Base-by-base conservation (phyloP, 2,797 vertebrate genomes). In the Phataginus tetradactyla region DNA sequence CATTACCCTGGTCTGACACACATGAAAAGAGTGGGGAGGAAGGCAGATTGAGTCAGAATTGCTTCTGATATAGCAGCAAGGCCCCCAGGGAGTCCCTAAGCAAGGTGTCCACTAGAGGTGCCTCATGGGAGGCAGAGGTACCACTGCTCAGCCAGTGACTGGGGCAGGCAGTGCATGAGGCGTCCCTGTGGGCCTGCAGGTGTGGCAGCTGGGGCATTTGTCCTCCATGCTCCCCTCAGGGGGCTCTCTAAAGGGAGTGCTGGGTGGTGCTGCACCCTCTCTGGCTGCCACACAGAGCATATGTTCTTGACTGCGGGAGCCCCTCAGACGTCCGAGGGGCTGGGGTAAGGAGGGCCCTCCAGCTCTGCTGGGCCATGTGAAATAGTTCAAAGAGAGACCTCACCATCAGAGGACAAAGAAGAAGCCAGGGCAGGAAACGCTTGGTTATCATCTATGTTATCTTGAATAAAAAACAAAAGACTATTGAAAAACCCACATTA, bases 391-490 rank as follows among this genome's bases (percentile, higher is more conserved):
- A 86, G 55, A 34, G 12, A 81, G 12, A 80, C 6, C 32, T 66
- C 4, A 61, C 12, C 21, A 63, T 23, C 27, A 78, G 18, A 91
- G 29, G 14, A 12, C 20, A 66, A 11, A 81, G n/a, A 11, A 81
- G n/a, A 92, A 83, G 49, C 4, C 17, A 59, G 18, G 14, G 61
- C n/a, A 45, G 12, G 15, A 10, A 42, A 79, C 34, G 7, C n/a
- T 34, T 74, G 39, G 27, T 49, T 66, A 55, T 72, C 63, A 88
- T 15, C 10, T 80, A 37, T 49, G 32, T 32, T 57, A 18, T 32
- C 71, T 64, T 77, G 42, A 80, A 29, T 23, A 92, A 61, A 69
- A 90, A 94, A 86, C 39, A 86, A 75, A 95, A 45, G n/a, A 68
- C 4, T 71, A 32, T 20, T 90, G 72, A 53, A 87, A 79, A 91